phyloP scores from a whole-genome alignment of 2,888 invertebrate species.

The Cephus pygmeus region DNA sequence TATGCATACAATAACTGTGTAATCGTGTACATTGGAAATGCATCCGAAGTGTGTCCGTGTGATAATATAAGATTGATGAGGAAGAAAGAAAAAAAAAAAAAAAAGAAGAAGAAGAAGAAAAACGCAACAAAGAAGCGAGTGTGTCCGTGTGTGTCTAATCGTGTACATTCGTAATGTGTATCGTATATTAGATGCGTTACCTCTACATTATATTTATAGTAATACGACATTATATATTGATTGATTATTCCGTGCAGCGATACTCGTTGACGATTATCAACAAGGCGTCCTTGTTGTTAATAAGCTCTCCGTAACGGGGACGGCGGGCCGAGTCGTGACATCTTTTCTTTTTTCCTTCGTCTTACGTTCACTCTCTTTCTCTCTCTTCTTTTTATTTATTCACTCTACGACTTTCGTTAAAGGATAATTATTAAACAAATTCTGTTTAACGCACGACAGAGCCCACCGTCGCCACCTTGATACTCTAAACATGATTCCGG shows the following conservation, averaged over 20 bases:
- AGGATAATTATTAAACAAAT: no score
- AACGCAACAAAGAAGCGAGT: not conserved
- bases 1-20: no score
- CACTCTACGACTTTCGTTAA: no score
- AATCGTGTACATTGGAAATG: no score
- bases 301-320: conserved; percentile 37
- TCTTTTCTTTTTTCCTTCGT: not conserved
- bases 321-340: conserved; percentile 13
- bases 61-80: not conserved
- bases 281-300: conserved; percentile 27
- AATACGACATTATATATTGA: conserved; percentile 39
- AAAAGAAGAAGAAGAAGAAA: not conserved
- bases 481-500: no score
- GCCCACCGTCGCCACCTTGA: no score
- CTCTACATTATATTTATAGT: conserved; percentile 6
- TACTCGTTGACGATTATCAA: conserved; percentile 33
- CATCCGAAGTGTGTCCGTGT: no score
- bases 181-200: not conserved
- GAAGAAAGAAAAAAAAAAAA: not conserved
- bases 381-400: not conserved
- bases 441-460: no score
- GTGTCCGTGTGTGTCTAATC: not conserved
- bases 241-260: conserved; percentile 39
- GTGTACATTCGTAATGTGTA: not conserved
- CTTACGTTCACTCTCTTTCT: conserved; percentile 9